Base-by-base conservation (phyloP, 30 jellyfish, hydroid and myxozoan species). In the Chironex yamaguchii region DNA sequence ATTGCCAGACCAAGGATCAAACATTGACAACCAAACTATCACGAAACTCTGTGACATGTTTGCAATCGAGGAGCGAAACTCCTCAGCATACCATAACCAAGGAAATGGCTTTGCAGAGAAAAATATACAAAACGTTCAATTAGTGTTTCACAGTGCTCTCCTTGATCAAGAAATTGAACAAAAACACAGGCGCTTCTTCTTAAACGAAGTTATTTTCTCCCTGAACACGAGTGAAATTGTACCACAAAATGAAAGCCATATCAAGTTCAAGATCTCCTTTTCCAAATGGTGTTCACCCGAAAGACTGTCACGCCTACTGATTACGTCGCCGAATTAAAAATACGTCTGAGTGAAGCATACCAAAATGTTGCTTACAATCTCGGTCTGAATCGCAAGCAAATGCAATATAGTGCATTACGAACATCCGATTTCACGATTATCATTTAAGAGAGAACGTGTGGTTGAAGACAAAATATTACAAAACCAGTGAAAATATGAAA, bases 141-240 rank as follows among this genome's bases (percentile, higher is more conserved):
- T 29, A 31, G 75, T 34, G 30, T 69, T 69, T 33, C 82, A 33
- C 72, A 69, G 66, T 2, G 36, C 72, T 2, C 66, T 69, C 6
- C 30, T 69, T 28, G 82, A 69, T 69, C 82, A 65, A 4, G 82
- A 65, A 30, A 69, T 69, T 26, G 66, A 69, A 69, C 82, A 69
- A 26, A 29, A 69, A 29, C 82, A 69, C 12, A 29, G 82, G 82
- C 66, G 65, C 11, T 69, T 65, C 25, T 1, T 69, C 14, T 33
- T 34, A 13, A 69, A 69, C 75, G 82, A 69, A 33, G 34, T 69
- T 21, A 30, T 69, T 28, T 69, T 69, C 34, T 62, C 82, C 58
- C 66, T 78, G 32, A 52, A 58, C 85, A 52, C 89, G 64, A 58
- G 89, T 78, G 89, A 58, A 58, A 78, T 52, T 79, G 83, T 13